phyloP scores from a whole-genome alignment of 2,888 invertebrate species.

The Drosophila fungiperda region DNA sequence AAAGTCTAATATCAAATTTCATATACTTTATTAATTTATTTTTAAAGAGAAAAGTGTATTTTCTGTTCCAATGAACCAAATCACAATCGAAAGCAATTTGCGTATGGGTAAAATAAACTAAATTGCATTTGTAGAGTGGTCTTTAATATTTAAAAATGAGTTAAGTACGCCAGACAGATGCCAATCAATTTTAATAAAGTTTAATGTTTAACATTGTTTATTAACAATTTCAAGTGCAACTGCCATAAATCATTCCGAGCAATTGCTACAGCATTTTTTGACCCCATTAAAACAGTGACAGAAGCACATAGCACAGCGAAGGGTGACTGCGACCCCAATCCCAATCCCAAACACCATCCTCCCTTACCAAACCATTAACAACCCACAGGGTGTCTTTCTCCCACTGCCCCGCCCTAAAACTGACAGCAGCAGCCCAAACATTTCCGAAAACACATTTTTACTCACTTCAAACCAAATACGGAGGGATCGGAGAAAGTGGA shows the following conservation, averaged over 20 bases:
- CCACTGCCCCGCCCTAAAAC: constrained; percentile 9
- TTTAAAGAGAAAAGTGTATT: constrained; percentile 35
- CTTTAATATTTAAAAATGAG: constrained; percentile 42
- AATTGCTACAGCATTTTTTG: constrained; percentile 40
- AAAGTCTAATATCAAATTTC: background rate
- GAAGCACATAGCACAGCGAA: constrained; percentile 12
- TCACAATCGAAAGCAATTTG: constrained; percentile 47
- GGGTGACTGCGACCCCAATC: constrained; percentile 19
- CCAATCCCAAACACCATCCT: background rate
- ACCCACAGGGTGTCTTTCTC: background rate
- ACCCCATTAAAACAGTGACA: constrained; percentile 65
- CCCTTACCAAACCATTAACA: background rate
- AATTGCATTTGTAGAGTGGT: constrained; percentile 34
- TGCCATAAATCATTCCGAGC: constrained; percentile 52
- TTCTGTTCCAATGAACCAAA: constrained; percentile 17
- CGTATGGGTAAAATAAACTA: constrained; percentile 27
- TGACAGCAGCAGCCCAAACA: constrained; percentile 60
- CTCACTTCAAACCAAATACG: constrained; percentile 61
- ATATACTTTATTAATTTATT: no score
- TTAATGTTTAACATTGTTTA: constrained; percentile 33
- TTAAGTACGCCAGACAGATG: constrained; percentile 20
- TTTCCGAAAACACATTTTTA: constrained; percentile 57
- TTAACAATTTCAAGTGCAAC: constrained; percentile 45
- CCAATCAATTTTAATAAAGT: constrained; percentile 61
- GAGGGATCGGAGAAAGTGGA: constrained; percentile 42